A percentile compares a stretch with the other conserved stretches of the same genome.
Evolutionary conservation across 2,888 invertebrate genomes (phyloP).

Genomic region (Arenicola marina): DNA sequence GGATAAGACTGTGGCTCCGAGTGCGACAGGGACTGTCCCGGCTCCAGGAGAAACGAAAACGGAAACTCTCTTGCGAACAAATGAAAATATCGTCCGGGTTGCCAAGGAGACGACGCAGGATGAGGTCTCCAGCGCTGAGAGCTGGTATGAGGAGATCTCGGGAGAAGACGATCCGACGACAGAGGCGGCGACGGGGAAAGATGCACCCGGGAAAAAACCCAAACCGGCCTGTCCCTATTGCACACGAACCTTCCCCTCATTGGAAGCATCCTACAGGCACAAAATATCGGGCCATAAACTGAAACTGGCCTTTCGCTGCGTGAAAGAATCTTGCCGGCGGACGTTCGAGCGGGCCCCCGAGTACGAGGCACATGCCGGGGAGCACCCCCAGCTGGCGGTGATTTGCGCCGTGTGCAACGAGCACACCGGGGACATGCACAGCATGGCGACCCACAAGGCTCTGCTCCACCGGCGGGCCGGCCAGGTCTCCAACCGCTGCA

Average conservation of each 20-base stretch:
- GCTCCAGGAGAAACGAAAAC: too few species aligned
- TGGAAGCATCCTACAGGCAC: constrained; percentile 17
- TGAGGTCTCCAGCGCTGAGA: background rate
- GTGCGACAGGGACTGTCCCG: too few species aligned
- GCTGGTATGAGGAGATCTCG: background rate
- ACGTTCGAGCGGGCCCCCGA: constrained; percentile 17
- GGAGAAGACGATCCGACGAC: background rate
- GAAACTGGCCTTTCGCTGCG: constrained; percentile 20
- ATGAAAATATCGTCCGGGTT: too few species aligned
- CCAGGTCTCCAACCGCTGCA: background rate
- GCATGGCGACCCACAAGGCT: constrained; percentile 16
- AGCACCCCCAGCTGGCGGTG: constrained; percentile 26
- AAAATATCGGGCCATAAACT: constrained; percentile 21
- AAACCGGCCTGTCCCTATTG: constrained; percentile 23
- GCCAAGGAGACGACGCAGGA: background rate
- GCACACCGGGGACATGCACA: constrained; percentile 16
- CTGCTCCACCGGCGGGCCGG: constrained; percentile 3
- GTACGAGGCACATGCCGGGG: constrained; percentile 18
- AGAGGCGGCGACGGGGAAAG: background rate
- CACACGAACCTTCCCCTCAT: background rate
- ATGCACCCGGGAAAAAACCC: too few species aligned
- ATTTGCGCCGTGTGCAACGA: constrained; percentile 31
- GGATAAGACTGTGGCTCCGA: too few species aligned
- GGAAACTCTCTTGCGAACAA: too few species aligned
- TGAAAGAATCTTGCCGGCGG: constrained; percentile 13